These are phyloP conservation scores for Octodon degus DNA, from an alignment of 2,113 vertebrate genomes.

Conservation along the genomic window DNA sequence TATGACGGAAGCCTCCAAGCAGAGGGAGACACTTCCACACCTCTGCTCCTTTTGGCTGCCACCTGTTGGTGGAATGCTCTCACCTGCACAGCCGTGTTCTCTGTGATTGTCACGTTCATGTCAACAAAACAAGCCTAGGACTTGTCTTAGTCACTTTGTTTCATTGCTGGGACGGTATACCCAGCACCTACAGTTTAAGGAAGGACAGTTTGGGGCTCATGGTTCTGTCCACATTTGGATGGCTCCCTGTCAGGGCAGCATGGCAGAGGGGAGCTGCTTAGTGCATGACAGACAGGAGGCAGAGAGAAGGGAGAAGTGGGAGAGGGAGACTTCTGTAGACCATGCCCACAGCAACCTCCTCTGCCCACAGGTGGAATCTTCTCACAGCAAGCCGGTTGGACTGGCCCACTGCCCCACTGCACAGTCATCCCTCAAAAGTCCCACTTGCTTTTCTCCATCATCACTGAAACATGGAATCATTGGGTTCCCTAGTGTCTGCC, in stretches of 20 bases:
- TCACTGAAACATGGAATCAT: background rate
- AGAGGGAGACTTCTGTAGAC: background rate
- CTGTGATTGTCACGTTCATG: background rate
- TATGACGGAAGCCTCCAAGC: background rate
- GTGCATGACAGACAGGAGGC: background rate
- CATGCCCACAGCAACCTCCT: background rate
- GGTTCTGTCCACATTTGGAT: background rate
- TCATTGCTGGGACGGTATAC: background rate
- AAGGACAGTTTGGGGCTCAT: background rate
- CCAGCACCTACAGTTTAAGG: background rate
- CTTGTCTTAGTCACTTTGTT: background rate
- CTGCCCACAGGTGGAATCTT: background rate
- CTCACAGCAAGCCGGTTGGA: background rate
- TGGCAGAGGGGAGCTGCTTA: background rate
- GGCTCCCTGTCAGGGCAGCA: background rate
- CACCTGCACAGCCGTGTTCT: fast-evolving
- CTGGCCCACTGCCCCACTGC: background rate
- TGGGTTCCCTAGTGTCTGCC: background rate
- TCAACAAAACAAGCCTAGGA: background rate
- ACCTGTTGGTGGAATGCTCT: background rate
- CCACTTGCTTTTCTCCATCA: background rate
- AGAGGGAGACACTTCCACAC: background rate
- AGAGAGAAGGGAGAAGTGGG: background rate
- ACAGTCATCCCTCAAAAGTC: background rate
- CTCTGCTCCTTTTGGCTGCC: background rate